Percentiles rank a stretch among this genome's conserved stretches.
Evolutionary conservation across 2,113 vertebrate species (phyloP).

Genomic region (Leiothrix lutea): DNA sequence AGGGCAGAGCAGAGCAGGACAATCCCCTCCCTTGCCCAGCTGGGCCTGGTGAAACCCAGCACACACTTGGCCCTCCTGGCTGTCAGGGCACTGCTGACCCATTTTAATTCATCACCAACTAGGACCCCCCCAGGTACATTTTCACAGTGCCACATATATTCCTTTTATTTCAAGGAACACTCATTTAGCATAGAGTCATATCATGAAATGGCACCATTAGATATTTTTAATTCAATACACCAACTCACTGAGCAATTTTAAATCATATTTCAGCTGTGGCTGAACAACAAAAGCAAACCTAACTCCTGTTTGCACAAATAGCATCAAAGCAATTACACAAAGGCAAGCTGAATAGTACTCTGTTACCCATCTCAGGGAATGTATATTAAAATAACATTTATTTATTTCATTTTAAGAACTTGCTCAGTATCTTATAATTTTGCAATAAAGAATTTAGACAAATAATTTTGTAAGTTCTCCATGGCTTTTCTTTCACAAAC

Average conservation of each 20-base stretch:
- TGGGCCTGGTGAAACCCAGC: background rate
- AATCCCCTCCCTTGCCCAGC: accelerated
- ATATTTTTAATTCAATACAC: background rate
- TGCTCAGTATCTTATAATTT: background rate
- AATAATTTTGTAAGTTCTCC: background rate
- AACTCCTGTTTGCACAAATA: background rate
- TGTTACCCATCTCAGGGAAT: background rate
- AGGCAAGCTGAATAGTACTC: background rate
- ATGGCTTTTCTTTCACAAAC: background rate
- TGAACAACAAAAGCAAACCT: background rate
- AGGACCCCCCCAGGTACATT: background rate
- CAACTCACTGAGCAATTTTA: background rate
- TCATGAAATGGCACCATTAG: background rate
- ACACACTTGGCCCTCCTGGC: accelerated
- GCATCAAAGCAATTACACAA: background rate
- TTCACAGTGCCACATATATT: accelerated
- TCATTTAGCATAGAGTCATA: background rate
- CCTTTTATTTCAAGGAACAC: background rate
- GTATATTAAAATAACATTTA: background rate
- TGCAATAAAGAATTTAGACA: background rate
- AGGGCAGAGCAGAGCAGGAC: background rate
- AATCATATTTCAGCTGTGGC: background rate
- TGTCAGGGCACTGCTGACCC: background rate
- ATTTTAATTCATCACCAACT: background rate
- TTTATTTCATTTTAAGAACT: background rate